A percentile compares a stretch with the other conserved stretches of the same genome.
phyloP scores from a whole-genome alignment of 2,888 invertebrate genomes.

The Spisula subtruncata region DNA sequence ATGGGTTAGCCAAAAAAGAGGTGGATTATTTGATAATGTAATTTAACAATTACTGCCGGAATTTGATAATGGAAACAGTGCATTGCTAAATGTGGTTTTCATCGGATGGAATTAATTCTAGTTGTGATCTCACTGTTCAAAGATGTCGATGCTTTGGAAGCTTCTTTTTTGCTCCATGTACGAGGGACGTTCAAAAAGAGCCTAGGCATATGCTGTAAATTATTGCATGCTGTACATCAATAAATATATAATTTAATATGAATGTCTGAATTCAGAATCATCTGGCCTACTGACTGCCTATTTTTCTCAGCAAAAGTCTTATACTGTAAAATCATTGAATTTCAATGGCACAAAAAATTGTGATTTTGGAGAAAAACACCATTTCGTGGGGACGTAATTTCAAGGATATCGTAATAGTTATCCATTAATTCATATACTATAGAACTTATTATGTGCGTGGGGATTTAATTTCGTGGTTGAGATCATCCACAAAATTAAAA shows the following conservation, averaged over 20 bases:
- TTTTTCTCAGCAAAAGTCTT: too few species aligned
- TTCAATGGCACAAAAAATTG: too few species aligned
- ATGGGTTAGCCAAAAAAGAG: background rate
- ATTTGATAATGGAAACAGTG: conserved; percentile 32
- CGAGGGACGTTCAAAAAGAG: background rate
- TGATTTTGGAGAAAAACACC: too few species aligned
- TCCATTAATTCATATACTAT: too few species aligned
- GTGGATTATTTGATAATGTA: conserved; percentile 19
- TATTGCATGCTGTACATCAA: too few species aligned
- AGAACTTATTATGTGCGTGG: too few species aligned
- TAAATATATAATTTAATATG: background rate
- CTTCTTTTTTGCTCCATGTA: background rate
- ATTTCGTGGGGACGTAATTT: too few species aligned
- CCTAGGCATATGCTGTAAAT: too few species aligned
- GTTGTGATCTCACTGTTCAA: background rate
- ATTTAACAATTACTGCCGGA: conserved; percentile 27
- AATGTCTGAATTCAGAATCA: background rate
- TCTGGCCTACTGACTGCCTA: background rate
- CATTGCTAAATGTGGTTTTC: conserved; percentile 1
- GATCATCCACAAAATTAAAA: too few species aligned
- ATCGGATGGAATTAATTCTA: conserved; percentile 2
- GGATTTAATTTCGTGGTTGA: too few species aligned
- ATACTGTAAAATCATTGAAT: too few species aligned
- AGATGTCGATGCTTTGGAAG: background rate
- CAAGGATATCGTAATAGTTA: too few species aligned